Evolutionary conservation across 1,140 invertebrate species (phyloP).

Genomic region (Trypoxylus dichotomus): DNA sequence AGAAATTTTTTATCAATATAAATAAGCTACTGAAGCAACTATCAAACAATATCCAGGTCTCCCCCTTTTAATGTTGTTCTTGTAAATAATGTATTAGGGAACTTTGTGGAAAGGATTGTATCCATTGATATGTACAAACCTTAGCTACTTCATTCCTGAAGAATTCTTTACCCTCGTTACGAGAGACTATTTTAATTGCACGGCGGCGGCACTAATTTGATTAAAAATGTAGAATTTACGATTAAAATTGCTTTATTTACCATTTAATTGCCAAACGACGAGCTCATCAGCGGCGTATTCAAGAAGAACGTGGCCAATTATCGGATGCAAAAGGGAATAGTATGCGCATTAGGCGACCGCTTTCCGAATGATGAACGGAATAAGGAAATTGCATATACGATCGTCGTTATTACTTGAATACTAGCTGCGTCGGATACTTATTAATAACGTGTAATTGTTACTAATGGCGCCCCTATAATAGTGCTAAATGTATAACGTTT

Average conservation of each 20-base stretch:
- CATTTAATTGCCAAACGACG: not conserved
- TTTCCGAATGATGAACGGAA: not conserved
- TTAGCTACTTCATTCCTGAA: no score
- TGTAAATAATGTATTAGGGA: no score
- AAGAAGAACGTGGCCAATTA: not conserved
- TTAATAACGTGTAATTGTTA: not conserved
- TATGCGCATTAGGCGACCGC: not conserved
- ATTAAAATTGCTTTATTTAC: not conserved
- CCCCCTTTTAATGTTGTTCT: no score
- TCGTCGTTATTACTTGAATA: not conserved
- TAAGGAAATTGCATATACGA: not conserved
- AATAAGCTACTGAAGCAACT: no score
- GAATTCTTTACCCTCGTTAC: no score
- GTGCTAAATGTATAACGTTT: not conserved
- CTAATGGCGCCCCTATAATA: not conserved
- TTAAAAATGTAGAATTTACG: not conserved
- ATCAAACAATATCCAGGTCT: no score
- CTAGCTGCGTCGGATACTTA: not conserved
- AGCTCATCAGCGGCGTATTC: not conserved
- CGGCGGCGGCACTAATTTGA: no score
- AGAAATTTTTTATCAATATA: no score
- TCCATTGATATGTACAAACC: no score
- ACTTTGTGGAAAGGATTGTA: no score
- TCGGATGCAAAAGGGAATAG: not conserved
- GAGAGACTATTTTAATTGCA: not conserved